These are phyloP conservation scores for Pseudomyrmex cubaensis DNA, from an alignment of 1,140 invertebrate species.

Conservation along the genomic window DNA sequence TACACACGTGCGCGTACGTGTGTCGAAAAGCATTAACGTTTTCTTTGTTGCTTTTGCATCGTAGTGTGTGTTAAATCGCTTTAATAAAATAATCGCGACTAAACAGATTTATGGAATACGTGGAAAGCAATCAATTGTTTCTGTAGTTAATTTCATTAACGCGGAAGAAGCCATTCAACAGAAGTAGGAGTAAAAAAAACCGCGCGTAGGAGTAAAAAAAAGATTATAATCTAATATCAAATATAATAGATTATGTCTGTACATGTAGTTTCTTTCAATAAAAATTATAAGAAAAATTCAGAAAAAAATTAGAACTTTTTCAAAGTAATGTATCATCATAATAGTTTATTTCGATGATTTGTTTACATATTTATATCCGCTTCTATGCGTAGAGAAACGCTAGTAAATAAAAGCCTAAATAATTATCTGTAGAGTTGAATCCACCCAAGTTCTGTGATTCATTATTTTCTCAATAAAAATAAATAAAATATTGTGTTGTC, in stretches of 20 bases:
- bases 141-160: constrained; percentile 35
- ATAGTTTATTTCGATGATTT: background rate
- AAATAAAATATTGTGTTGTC: no score
- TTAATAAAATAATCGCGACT: constrained; percentile 17
- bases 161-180: constrained; percentile 13
- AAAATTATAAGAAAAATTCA: background rate
- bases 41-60: constrained; percentile 16
- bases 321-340: background rate
- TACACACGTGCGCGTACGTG: constrained; percentile 12
- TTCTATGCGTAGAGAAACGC: no score
- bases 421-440: no score
- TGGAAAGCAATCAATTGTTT: constrained; percentile 24
- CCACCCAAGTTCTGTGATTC: no score
- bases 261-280: no score
- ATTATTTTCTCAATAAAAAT: no score
- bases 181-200: background rate
- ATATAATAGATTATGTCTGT: no score
- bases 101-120: constrained; percentile 28
- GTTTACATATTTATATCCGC: no score
- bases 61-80: constrained; percentile 4
- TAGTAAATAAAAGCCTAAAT: no score
- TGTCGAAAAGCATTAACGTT: background rate
- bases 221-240: background rate
- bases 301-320: background rate
- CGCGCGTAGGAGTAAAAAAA: no score